Conservation (phyloP, 37 sponge, comb jelly and placozoan species). For the Lycopodina hypogea region DNA sequence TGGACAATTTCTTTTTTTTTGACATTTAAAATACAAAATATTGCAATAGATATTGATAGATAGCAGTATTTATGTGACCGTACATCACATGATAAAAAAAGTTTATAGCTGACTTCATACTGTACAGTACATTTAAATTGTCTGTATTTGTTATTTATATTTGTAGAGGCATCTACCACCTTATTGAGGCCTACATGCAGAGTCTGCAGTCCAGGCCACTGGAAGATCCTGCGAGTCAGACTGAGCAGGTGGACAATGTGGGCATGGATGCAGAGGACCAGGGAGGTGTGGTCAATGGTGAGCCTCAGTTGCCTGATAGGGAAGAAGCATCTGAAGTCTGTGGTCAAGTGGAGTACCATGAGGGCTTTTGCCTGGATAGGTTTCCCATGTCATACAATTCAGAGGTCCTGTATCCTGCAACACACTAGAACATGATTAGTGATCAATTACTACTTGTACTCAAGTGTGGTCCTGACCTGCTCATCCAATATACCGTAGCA, state of each 20-base stretch:
- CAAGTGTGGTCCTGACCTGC: no score
- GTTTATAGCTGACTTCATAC: no score
- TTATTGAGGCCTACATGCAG: slow-evolving; percentile 12
- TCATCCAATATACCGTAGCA: no score
- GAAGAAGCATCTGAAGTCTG: slow-evolving; percentile 1
- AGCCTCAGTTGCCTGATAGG: not conserved
- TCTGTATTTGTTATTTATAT: not conserved
- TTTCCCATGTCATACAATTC: slow-evolving; percentile 31
- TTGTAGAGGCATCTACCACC: slow-evolving; percentile 1
- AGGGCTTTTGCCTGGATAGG: slow-evolving; percentile 51
- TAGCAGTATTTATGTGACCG: no score
- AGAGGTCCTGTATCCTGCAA: slow-evolving; percentile 23
- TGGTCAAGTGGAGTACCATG: slow-evolving; percentile 64
- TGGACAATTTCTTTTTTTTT: no score
- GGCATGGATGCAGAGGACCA: not conserved
- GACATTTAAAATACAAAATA: no score
- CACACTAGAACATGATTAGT: no score
- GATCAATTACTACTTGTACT: no score
- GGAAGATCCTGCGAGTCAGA: not conserved
- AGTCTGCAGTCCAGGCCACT: not conserved
- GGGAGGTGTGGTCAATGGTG: not conserved
- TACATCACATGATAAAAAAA: no score
- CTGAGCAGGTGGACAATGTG: not conserved
- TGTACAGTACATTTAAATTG: no score
- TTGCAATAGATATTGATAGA: no score